phyloP scores from a whole-genome alignment of 2,888 invertebrate species.

The Drosophila tanythrix region DNA sequence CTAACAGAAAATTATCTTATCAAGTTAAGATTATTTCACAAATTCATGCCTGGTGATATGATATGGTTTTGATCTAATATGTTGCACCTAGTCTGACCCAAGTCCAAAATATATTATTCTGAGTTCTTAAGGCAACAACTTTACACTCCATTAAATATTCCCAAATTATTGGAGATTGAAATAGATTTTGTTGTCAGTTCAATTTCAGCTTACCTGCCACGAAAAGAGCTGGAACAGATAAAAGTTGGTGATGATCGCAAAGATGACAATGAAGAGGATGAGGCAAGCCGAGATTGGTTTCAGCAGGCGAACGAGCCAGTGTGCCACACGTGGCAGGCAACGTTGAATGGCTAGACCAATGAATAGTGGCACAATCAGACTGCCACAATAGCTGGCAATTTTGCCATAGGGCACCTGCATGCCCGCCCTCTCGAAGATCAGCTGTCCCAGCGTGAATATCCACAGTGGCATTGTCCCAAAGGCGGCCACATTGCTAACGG shows the following conservation, averaged over 20 bases:
- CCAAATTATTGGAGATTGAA: background rate
- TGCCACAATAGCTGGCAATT: slow-evolving; percentile 90
- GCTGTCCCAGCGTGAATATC: slow-evolving; percentile 93
- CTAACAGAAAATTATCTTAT: background rate
- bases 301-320: slow-evolving; percentile 90
- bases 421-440: slow-evolving; percentile 90
- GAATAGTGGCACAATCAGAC: slow-evolving; percentile 90
- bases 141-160: background rate
- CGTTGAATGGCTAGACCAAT: slow-evolving; percentile 89
- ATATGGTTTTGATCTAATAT: background rate
- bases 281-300: slow-evolving; percentile 93
- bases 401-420: slow-evolving; percentile 91
- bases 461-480: slow-evolving; percentile 97
- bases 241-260: slow-evolving; percentile 94
- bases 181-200: background rate
- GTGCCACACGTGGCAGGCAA: slow-evolving; percentile 88
- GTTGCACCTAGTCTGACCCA: background rate
- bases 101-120: background rate
- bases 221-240: slow-evolving; percentile 95
- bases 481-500: slow-evolving; percentile 93
- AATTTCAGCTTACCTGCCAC: slow-evolving; percentile 88
- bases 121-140: background rate
- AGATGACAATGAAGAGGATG: slow-evolving; percentile 92
- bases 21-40: background rate
- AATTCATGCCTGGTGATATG: background rate